Evolutionary conservation across 2,888 invertebrate species (phyloP).

Genomic region (Aporophyla lueneburgensis): DNA sequence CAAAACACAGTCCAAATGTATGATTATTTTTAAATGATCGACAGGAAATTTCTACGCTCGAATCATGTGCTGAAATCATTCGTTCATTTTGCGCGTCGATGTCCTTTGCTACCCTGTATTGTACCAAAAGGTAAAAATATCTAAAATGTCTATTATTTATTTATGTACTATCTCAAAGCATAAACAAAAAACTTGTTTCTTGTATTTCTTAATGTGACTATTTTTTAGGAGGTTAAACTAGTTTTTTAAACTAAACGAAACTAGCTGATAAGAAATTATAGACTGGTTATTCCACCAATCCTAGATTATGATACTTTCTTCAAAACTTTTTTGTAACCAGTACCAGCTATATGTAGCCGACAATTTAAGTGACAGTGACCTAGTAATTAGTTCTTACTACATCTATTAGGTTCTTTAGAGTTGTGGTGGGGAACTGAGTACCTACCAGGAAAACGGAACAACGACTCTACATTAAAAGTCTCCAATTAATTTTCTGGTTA

Average conservation of each 20-base stretch:
- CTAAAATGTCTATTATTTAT: neutral
- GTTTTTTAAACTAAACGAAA: constrained; percentile 12
- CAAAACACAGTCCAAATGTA: too few species aligned
- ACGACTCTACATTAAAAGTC: constrained; percentile 7
- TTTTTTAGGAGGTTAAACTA: neutral
- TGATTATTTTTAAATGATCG: too few species aligned
- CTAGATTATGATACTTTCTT: neutral
- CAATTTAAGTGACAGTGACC: constrained; percentile 44
- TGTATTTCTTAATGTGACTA: neutral
- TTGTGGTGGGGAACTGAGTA: neutral
- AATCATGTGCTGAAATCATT: too few species aligned
- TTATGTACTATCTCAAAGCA: neutral
- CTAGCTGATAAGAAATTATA: neutral
- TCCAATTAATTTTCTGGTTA: constrained; percentile 39
- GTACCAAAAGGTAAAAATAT: neutral
- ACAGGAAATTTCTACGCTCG: too few species aligned
- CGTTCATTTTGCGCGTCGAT: too few species aligned
- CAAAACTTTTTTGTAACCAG: constrained; percentile 26
- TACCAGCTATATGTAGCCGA: constrained; percentile 30
- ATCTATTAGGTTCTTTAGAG: constrained; percentile 45
- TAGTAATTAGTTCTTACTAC: constrained; percentile 64
- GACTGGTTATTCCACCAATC: neutral
- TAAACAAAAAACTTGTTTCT: neutral
- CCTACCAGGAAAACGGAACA: constrained; percentile 2
- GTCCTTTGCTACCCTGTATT: neutral